Base-by-base conservation (phyloP, 2,797 vertebrate genomes). In the Phalanger gymnotis region DNA sequence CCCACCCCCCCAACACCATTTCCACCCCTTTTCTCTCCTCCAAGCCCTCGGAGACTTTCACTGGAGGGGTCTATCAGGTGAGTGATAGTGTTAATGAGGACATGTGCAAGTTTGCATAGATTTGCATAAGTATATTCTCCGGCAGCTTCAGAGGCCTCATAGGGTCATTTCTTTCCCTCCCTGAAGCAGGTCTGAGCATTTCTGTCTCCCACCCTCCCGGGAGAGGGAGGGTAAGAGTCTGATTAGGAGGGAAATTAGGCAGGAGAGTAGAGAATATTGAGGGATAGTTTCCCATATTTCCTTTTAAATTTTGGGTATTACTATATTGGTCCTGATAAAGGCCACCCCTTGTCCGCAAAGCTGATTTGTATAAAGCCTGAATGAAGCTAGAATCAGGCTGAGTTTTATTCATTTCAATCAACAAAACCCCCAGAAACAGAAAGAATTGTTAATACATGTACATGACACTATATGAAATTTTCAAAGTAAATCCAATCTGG, bases 81-180 rank as follows among this genome's bases (percentile, higher is more conserved):
- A 40, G 51, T 87, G 73, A 51, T 40, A 87, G 40, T 51, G 40
- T 87, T 87, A 47, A 87, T 47, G 73, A 87, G 73, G 73, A 51
- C 73, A 51, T 87, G 73, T 51, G 73, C 73, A 87, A 87, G 73
- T 87, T 87, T 87, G 73, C 73, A 87, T 87, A 87, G 73, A 87
- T 87, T 87, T 87, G 73, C 73, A 87, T 87, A 87, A 87, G 73
- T 87, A 87, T 87, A 87, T 87, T 87, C 73, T 47, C 73, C 51
- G 40, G 73, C 40, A 87, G 73, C 73, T 87, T 87, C 73, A 47
- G 25, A 87, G 73, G 73, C 73, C 73, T 87, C 40, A 27, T 27
- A 27, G 40, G 73, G 73, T 87, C 73, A 87, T 87, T 87, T 87
- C 73, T 25, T 87, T 87, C 40, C 40, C 73, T 87, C 25, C 73